Percentiles rank a stretch among this genome's conserved stretches.
Conservation (phyloP, 2,113 vertebrate species). For the Diphyllodes magnificus region DNA sequence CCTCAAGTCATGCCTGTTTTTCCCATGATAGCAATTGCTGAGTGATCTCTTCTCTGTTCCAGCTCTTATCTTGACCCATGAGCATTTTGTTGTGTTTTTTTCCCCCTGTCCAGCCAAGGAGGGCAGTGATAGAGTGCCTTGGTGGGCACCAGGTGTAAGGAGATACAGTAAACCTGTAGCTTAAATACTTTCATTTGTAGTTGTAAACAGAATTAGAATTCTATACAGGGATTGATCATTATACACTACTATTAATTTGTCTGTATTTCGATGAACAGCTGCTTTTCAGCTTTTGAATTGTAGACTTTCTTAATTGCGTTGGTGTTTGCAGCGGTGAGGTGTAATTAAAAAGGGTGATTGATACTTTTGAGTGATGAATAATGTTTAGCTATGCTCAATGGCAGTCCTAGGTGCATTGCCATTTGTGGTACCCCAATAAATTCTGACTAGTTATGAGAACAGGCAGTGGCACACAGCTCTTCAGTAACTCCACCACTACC, state of each 20-base stretch:
- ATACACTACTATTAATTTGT: background rate
- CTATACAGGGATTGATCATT: background rate
- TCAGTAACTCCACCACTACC: background rate
- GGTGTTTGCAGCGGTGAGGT: background rate
- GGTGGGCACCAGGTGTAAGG: background rate
- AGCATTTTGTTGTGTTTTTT: background rate
- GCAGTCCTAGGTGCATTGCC: background rate
- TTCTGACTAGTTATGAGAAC: background rate
- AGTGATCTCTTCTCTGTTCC: background rate
- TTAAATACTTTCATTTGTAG: background rate
- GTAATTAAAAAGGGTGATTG: background rate
- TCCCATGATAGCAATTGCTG: background rate
- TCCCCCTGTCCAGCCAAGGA: background rate
- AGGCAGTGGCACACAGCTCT: fast-evolving
- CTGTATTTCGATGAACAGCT: background rate
- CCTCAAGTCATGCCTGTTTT: background rate
- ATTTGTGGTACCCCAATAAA: background rate
- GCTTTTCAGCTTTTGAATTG: background rate
- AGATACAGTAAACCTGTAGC: background rate
- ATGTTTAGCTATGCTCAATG: background rate
- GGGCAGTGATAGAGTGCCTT: background rate
- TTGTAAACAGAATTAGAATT: background rate
- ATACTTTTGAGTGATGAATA: background rate
- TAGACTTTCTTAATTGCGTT: background rate
- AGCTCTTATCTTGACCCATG: background rate